phyloP scores from a whole-genome alignment of 2,888 invertebrate species.

The Julus scanicus region DNA sequence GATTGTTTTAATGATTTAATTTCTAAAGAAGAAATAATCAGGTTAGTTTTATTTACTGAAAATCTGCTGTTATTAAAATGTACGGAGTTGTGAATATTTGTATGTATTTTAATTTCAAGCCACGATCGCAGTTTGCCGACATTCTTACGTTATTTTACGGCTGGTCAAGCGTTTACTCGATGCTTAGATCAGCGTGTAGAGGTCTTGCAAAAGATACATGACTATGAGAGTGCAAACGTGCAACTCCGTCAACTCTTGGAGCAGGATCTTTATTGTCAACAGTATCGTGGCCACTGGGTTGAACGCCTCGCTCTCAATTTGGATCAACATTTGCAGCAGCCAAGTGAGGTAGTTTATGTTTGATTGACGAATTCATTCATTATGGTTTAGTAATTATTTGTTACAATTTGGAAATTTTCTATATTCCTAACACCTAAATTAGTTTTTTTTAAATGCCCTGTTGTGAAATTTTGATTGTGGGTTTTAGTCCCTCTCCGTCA shows the following conservation, averaged over 20 bases:
- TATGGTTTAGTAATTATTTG: too few species aligned
- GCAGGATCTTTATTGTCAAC: slow-evolving; percentile 69
- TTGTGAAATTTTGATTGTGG: slow-evolving; percentile 29
- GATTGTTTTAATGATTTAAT: slow-evolving; percentile 28
- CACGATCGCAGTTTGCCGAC: slow-evolving; percentile 65
- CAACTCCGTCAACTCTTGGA: slow-evolving; percentile 70
- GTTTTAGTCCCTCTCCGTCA: slow-evolving; percentile 64
- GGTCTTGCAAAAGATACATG: slow-evolving; percentile 67
- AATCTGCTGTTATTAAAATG: neutral
- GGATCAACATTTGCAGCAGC: slow-evolving; percentile 69
- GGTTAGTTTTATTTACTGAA: neutral
- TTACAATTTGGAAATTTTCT: too few species aligned
- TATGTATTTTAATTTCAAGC: slow-evolving; percentile 5
- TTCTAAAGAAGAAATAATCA: slow-evolving; percentile 4
- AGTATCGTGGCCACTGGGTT: slow-evolving; percentile 70
- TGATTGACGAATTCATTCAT: too few species aligned
- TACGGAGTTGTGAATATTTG: neutral
- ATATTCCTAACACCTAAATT: neutral
- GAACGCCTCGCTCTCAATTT: slow-evolving; percentile 74
- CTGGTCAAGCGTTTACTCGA: slow-evolving; percentile 68
- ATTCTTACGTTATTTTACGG: slow-evolving; percentile 73
- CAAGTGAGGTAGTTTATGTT: slow-evolving; percentile 64
- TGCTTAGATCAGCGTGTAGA: slow-evolving; percentile 67
- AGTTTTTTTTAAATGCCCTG: neutral
- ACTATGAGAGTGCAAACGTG: slow-evolving; percentile 69